phyloP scores from a whole-genome alignment of 2,888 invertebrate species.

The Rhagophthalmus giganteus region DNA sequence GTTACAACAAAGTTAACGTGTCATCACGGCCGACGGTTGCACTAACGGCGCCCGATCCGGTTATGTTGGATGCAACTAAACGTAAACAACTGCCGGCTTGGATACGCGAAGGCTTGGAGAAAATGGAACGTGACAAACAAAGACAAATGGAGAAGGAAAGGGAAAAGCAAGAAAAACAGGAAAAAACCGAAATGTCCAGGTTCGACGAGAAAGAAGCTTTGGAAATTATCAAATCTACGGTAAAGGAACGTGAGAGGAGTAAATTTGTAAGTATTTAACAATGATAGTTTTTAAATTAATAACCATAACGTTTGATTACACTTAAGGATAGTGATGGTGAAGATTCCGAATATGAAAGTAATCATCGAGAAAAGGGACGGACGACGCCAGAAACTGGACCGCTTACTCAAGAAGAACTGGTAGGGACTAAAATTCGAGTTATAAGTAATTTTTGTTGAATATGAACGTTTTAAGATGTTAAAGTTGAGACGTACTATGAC shows the following conservation, averaged over 20 bases:
- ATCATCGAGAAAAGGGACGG: conserved; percentile 47
- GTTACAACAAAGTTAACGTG: conserved; percentile 54
- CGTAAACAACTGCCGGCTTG: conserved; percentile 92
- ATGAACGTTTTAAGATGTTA: conserved; percentile 69
- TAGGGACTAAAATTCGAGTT: conserved; percentile 44
- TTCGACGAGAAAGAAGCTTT: conserved; percentile 60
- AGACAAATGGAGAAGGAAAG: conserved; percentile 81
- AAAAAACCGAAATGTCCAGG: conserved; percentile 57
- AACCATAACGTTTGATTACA: neutral
- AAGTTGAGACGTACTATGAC: conserved; percentile 86
- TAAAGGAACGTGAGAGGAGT: conserved; percentile 59
- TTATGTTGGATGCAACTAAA: conserved; percentile 77
- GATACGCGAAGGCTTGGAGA: conserved; percentile 95
- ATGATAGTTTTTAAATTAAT: too few relatives aligned
- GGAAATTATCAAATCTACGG: conserved; percentile 51
- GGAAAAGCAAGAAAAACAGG: conserved; percentile 65
- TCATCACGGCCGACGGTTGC: conserved; percentile 41
- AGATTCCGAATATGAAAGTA: conserved; percentile 60
- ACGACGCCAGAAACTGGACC: conserved; percentile 36
- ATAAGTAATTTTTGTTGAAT: neutral
- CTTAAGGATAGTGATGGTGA: conserved; percentile 51
- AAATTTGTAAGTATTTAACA: conserved; percentile 62
- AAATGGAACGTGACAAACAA: conserved; percentile 94
- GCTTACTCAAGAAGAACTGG: conserved; percentile 61
- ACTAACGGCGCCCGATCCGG: conserved; percentile 34